These are phyloP conservation scores for Apis florea DNA, from an alignment of 1,140 invertebrate genomes.

Conservation along the genomic window DNA sequence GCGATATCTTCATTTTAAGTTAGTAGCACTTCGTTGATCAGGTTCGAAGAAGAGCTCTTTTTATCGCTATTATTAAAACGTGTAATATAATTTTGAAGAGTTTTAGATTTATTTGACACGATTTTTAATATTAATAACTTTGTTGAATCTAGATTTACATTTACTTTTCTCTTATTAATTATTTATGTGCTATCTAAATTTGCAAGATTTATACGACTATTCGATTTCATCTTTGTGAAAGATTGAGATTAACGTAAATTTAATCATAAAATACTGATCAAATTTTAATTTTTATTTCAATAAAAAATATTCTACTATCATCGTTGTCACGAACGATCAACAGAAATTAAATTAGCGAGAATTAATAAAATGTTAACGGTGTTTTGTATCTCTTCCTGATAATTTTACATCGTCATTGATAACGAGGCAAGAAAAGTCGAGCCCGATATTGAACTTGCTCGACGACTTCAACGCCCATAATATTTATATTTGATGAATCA, in stretches of 20 bases:
- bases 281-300: too few relatives aligned
- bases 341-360: background rate
- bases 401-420: background rate
- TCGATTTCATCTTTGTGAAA: too few relatives aligned
- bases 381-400: background rate
- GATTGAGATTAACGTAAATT: too few relatives aligned
- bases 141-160: too few relatives aligned
- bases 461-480: slow-evolving; percentile 18
- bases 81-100: too few relatives aligned
- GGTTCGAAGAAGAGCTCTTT: background rate
- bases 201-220: too few relatives aligned
- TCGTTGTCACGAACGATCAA: background rate
- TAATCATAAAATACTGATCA: too few relatives aligned
- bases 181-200: too few relatives aligned
- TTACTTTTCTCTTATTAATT: too few relatives aligned
- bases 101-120: too few relatives aligned
- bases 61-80: background rate
- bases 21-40: background rate
- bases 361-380: background rate
- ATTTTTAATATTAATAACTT: too few relatives aligned
- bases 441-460: background rate
- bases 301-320: too few relatives aligned
- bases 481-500: slow-evolving; percentile 48
- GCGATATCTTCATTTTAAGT: background rate
- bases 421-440: background rate